These are phyloP conservation scores for Pelecanoides urinatrix DNA, from an alignment of 2,113 vertebrate genomes.

Conservation along the genomic window DNA sequence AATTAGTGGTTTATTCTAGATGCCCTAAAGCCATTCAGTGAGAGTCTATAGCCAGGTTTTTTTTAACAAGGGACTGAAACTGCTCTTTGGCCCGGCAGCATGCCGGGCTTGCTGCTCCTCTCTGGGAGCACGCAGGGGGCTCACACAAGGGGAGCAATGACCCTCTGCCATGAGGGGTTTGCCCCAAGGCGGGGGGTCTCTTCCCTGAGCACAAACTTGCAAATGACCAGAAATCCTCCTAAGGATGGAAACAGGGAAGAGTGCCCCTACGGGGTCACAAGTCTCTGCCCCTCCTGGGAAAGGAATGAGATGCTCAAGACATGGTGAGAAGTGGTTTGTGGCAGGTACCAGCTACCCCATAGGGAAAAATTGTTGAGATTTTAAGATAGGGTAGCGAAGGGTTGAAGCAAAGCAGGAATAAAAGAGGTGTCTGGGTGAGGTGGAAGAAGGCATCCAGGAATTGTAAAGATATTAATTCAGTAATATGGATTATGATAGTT, in stretches of 20 bases:
- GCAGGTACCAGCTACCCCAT: not conserved
- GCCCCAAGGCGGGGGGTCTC: not conserved
- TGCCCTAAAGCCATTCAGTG: not conserved
- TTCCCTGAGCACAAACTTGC: not conserved
- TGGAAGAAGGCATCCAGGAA: not conserved
- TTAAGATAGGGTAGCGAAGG: not conserved
- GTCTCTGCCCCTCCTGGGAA: not conserved
- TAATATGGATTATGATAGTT: not conserved
- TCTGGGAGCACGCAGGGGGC: rapidly evolving
- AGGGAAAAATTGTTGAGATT: not conserved
- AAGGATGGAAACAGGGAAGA: not conserved
- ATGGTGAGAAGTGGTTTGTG: not conserved
- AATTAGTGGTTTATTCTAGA: not conserved
- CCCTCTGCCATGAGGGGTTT: not conserved
- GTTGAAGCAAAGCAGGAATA: not conserved
- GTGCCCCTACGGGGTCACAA: not conserved
- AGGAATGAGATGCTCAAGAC: not conserved
- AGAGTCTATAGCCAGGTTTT: not conserved
- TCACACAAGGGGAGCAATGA: not conserved
- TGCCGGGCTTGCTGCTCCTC: not conserved
- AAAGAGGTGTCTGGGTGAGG: not conserved
- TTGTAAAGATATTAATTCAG: not conserved
- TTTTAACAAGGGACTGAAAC: not conserved
- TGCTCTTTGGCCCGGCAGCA: not conserved
- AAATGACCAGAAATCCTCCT: not conserved